phyloP scores from a whole-genome alignment of 2,113 vertebrate genomes.

The Channa maculata region DNA sequence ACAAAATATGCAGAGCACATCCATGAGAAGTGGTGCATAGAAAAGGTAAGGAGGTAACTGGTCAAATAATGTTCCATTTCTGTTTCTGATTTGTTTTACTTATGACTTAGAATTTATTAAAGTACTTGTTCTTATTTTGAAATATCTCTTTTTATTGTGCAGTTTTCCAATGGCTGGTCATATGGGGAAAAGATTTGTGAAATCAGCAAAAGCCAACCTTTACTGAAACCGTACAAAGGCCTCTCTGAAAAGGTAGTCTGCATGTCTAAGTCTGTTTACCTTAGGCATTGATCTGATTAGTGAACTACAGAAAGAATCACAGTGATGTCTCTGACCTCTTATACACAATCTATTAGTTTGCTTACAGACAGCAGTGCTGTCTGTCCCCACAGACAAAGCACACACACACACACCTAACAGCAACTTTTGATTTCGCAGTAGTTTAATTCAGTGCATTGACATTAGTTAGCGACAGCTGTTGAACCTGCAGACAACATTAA shows the following conservation, averaged over 20 bases:
- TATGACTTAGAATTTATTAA: neutral
- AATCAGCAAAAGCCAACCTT: constrained; percentile 89
- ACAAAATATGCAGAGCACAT: constrained; percentile 96
- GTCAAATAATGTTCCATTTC: no score
- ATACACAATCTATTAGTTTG: no score
- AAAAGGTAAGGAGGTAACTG: constrained; percentile 87
- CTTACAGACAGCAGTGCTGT: no score
- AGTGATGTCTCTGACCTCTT: no score
- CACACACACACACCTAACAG: no score
- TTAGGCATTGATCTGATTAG: no score
- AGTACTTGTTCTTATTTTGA: neutral
- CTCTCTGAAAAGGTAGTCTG: constrained; percentile 91
- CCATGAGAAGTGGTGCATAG: constrained; percentile 97
- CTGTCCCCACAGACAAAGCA: no score
- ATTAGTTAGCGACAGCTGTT: no score
- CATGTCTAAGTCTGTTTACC: neutral
- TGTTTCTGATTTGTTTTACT: neutral
- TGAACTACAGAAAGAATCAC: no score
- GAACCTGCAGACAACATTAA: no score
- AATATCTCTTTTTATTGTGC: constrained; percentile 9
- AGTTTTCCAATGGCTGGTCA: constrained; percentile 94
- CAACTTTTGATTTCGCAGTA: no score
- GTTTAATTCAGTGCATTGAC: no score
- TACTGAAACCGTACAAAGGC: constrained; percentile 94
- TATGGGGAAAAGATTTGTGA: constrained; percentile 92